Conservation (phyloP, 2,888 invertebrate genomes). For the Drosophila histrio region DNA sequence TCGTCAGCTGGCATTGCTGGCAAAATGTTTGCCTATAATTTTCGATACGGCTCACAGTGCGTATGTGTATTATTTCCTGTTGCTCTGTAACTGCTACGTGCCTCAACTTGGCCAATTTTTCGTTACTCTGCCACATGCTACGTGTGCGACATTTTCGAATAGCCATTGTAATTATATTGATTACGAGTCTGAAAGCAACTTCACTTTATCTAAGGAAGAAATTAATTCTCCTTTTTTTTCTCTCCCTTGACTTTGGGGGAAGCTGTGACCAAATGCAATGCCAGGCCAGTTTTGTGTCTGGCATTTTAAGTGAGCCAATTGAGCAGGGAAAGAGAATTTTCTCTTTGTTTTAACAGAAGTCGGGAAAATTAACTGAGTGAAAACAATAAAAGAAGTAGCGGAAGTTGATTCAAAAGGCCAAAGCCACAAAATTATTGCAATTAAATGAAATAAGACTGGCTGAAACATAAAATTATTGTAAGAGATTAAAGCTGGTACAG, state of each 20-base stretch:
- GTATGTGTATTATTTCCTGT: conserved; percentile 75
- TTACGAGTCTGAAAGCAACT: conserved; percentile 44
- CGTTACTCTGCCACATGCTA: conserved; percentile 27
- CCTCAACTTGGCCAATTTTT: conserved; percentile 47
- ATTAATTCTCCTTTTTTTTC: conserved; percentile 58
- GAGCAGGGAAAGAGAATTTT: background rate
- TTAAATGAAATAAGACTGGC: background rate
- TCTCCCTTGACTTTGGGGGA: background rate
- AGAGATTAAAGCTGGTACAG: no score
- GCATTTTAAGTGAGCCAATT: conserved; percentile 62
- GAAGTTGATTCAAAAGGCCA: conserved; percentile 7
- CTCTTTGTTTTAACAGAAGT: conserved; percentile 2
- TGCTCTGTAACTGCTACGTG: conserved; percentile 59
- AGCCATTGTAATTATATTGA: conserved; percentile 75
- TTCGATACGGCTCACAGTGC: conserved; percentile 53
- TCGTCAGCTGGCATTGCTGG: background rate
- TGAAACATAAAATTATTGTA: background rate
- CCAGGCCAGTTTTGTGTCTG: conserved; percentile 48
- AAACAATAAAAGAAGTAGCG: background rate
- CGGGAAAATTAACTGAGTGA: conserved; percentile 18
- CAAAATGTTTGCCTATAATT: conserved; percentile 67
- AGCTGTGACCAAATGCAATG: conserved; percentile 5
- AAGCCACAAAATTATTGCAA: background rate
- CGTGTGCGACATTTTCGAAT: conserved; percentile 76
- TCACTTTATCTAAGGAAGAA: conserved; percentile 39